These are phyloP conservation scores for Macroramphosus scolopax DNA, from an alignment of 2,797 vertebrate species.

Conservation along the genomic window DNA sequence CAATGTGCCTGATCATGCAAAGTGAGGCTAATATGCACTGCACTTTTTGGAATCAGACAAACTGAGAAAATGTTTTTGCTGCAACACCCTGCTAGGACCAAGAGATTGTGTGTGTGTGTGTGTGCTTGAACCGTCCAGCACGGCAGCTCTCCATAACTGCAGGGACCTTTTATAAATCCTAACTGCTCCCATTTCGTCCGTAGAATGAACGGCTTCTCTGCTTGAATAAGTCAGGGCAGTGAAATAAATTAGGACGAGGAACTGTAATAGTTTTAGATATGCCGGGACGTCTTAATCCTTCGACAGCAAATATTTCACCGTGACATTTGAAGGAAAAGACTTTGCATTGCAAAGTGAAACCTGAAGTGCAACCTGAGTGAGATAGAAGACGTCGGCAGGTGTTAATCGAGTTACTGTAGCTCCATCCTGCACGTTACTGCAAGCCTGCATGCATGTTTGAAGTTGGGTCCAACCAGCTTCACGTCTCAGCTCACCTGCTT, in stretches of 20 bases:
- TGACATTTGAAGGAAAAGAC: slow-evolving; percentile 25
- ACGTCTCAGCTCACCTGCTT: too few species aligned
- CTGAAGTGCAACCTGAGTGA: slow-evolving; percentile 18
- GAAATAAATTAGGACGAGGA: slow-evolving; percentile 29
- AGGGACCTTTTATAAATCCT: slow-evolving; percentile 29
- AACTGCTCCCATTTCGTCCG: slow-evolving; percentile 17
- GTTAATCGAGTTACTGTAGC: slow-evolving; percentile 27
- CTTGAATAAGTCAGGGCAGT: slow-evolving; percentile 35
- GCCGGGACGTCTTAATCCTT: slow-evolving; percentile 43
- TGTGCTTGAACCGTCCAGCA: slow-evolving; percentile 6
- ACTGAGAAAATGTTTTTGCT: too few species aligned
- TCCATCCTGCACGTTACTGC: slow-evolving; percentile 11
- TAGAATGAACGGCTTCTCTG: slow-evolving; percentile 39
- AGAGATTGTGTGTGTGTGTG: slow-evolving; percentile 1
- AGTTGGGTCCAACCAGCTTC: too few species aligned
- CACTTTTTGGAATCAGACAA: too few species aligned
- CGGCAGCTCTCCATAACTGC: slow-evolving; percentile 6
- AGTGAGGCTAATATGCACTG: too few species aligned
- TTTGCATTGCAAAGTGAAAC: slow-evolving; percentile 32
- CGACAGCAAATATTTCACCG: slow-evolving; percentile 40
- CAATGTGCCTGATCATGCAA: too few species aligned
- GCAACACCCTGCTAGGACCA: slow-evolving; percentile 15
- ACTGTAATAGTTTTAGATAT: slow-evolving; percentile 39
- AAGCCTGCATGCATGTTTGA: too few species aligned
- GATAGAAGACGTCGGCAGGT: slow-evolving; percentile 4